These are phyloP conservation scores for Plutomurus gul DNA, from an alignment of 1,140 invertebrate genomes.

Conservation along the genomic window DNA sequence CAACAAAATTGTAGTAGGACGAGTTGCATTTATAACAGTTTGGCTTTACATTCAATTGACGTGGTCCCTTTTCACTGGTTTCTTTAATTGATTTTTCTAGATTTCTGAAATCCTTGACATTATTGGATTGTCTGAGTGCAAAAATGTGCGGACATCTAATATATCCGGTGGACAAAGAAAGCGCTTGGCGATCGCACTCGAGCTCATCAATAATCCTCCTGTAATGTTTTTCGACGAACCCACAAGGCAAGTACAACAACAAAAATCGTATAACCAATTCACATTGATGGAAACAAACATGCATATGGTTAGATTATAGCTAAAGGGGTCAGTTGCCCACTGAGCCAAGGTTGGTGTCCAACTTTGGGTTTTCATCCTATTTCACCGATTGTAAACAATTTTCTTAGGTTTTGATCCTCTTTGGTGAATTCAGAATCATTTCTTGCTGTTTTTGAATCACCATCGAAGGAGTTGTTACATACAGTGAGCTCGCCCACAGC, in stretches of 20 bases:
- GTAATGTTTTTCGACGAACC: slow-evolving; percentile 98
- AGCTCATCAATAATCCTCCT: slow-evolving; percentile 92
- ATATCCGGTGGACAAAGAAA: slow-evolving; percentile 93
- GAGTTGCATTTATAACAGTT: background rate
- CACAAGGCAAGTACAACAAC: slow-evolving; percentile 67
- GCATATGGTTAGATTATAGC: too few relatives aligned
- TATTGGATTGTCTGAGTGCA: slow-evolving; percentile 78
- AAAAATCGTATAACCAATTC: background rate
- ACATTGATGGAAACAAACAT: slow-evolving; percentile 64
- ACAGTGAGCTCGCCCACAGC: too few relatives aligned
- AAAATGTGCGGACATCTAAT: slow-evolving; percentile 75
- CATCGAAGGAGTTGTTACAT: too few relatives aligned
- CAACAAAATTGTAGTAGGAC: too few relatives aligned
- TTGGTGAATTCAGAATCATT: too few relatives aligned
- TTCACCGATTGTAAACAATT: too few relatives aligned
- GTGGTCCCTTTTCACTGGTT: too few relatives aligned
- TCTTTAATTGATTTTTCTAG: slow-evolving; percentile 61
- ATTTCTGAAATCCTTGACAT: slow-evolving; percentile 90
- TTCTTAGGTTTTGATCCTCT: too few relatives aligned
- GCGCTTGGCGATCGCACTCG: slow-evolving; percentile 89
- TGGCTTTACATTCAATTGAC: background rate
- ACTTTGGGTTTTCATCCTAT: too few relatives aligned
- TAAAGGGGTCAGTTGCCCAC: too few relatives aligned
- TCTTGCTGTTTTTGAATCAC: too few relatives aligned
- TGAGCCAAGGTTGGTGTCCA: too few relatives aligned